Evolutionary conservation across 1,140 invertebrate species (phyloP).

Genomic region (Druon quercuslanigerum): DNA sequence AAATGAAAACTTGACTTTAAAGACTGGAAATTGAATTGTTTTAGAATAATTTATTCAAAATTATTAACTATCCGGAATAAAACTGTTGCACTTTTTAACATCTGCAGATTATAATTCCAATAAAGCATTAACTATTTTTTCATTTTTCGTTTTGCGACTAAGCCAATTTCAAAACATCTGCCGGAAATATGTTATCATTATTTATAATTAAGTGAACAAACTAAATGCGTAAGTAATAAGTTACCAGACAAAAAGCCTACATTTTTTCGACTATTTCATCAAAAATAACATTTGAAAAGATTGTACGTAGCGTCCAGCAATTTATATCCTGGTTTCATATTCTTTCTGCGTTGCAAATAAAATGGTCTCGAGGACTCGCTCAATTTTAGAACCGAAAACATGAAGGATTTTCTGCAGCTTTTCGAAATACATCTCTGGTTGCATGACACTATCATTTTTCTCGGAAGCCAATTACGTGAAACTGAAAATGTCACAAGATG

Average conservation of each 20-base stretch:
- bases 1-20: too few species aligned
- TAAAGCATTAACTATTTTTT: too few species aligned
- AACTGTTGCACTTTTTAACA: too few species aligned
- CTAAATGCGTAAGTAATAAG: too few species aligned
- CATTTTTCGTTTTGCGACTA: too few species aligned
- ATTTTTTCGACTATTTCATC: neutral
- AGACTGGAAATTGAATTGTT: too few species aligned
- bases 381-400: neutral
- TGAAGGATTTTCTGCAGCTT: neutral
- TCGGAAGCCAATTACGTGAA: conserved; percentile 45
- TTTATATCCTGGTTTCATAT: conserved; percentile 14
- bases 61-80: too few species aligned
- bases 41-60: too few species aligned
- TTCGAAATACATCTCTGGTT: neutral
- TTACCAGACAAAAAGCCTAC: neutral
- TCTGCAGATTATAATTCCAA: too few species aligned
- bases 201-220: too few species aligned
- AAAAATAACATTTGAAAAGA: neutral
- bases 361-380: neutral
- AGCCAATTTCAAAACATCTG: too few species aligned
- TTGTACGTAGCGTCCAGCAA: neutral
- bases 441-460: conserved; percentile 57
- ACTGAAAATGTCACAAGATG: neutral
- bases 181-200: too few species aligned
- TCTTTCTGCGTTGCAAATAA: neutral